phyloP scores from a whole-genome alignment of 2,113 vertebrate species.

The Aythya baeri region DNA sequence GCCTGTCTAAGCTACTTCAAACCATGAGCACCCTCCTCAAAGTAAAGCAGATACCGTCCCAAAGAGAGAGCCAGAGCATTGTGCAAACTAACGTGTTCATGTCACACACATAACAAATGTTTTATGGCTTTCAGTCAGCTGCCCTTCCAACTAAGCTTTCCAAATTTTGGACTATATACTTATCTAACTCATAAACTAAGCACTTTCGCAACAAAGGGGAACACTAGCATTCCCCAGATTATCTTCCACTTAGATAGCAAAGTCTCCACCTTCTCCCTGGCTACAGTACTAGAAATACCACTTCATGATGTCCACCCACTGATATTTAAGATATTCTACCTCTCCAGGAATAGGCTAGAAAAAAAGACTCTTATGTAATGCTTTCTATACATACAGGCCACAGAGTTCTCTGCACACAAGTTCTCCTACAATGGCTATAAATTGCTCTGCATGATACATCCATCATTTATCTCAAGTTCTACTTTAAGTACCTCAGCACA shows the following conservation, averaged over 20 bases:
- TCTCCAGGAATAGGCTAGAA: background rate
- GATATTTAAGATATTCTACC: background rate
- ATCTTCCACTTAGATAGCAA: background rate
- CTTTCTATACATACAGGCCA: background rate
- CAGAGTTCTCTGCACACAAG: background rate
- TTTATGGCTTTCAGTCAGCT: background rate
- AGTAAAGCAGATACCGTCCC: fast-evolving
- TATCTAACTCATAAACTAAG: background rate
- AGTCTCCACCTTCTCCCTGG: background rate
- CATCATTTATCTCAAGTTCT: background rate
- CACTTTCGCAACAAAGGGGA: background rate
- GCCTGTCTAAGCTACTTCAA: background rate
- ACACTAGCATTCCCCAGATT: background rate
- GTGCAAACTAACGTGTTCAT: background rate
- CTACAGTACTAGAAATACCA: background rate
- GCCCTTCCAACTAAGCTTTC: background rate
- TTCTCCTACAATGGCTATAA: background rate
- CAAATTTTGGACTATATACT: background rate
- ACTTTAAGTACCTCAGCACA: background rate
- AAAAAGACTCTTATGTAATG: background rate
- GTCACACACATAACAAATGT: background rate
- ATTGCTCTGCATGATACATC: background rate
- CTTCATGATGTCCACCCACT: background rate
- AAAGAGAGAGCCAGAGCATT: background rate
- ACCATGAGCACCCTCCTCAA: fast-evolving